Conservation (phyloP, 2,113 vertebrate species). For the Ailurus styani region DNA sequence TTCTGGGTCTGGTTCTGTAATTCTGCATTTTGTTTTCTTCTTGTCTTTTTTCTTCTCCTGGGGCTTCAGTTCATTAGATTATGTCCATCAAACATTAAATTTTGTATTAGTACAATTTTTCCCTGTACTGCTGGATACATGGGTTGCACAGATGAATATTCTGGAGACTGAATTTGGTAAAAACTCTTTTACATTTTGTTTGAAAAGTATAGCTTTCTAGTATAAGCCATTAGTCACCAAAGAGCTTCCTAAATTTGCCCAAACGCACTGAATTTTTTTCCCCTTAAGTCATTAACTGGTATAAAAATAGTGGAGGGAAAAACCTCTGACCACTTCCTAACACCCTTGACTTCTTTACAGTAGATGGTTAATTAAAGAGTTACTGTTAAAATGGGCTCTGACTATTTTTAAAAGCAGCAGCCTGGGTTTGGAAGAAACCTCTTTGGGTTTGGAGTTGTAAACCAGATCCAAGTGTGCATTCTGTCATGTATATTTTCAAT, state of each 20-base stretch:
- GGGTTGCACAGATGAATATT: not conserved
- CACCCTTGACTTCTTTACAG: conserved; percentile 55
- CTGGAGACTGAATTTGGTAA: conserved; percentile 10
- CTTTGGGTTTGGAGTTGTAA: conserved; percentile 75
- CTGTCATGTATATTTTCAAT: conserved; percentile 72
- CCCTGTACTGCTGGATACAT: not conserved
- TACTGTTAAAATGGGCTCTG: conserved; percentile 68
- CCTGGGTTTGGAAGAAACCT: conserved; percentile 57
- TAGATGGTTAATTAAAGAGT: conserved; percentile 81
- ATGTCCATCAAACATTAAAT: not conserved
- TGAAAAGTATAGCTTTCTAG: conserved; percentile 22
- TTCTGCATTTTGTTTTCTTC: not conserved
- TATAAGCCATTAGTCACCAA: not conserved
- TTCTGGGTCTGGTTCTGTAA: not conserved
- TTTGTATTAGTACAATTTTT: not conserved
- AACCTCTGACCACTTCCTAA: not conserved
- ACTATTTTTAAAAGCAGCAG: conserved; percentile 75
- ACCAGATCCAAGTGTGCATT: conserved; percentile 76
- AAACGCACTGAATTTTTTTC: conserved; percentile 38
- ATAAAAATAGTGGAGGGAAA: not conserved
- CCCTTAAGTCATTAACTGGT: not conserved
- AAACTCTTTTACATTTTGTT: not conserved
- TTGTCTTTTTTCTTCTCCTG: not conserved
- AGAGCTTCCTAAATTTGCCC: conserved; percentile 45
- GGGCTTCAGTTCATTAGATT: not conserved